phyloP scores from a whole-genome alignment of 2,888 invertebrate species.

The Cheilosia grossa region DNA sequence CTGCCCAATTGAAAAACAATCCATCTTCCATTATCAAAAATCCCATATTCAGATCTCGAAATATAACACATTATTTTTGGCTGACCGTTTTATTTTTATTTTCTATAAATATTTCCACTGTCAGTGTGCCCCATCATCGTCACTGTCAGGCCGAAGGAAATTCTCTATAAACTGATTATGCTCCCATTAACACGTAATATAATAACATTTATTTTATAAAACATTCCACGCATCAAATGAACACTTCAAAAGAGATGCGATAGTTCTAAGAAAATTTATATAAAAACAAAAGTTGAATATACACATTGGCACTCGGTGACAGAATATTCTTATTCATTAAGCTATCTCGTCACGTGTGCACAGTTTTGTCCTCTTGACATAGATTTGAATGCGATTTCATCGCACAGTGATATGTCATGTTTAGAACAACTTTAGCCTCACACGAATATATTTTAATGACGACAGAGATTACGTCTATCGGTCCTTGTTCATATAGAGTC shows the following conservation, averaged over 20 bases:
- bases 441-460: constrained; percentile 13
- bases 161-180: constrained; percentile 2
- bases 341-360: constrained; percentile 42
- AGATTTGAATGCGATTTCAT: constrained; percentile 47
- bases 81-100: too few species aligned
- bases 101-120: background rate
- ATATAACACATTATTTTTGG: too few species aligned
- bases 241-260: constrained; percentile 5
- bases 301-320: constrained; percentile 25
- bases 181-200: constrained; percentile 27
- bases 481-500: background rate
- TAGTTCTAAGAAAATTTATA: constrained; percentile 4
- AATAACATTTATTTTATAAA: background rate
- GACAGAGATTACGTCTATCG: constrained; percentile 26
- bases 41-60: too few species aligned
- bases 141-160: constrained; percentile 1
- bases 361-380: constrained; percentile 59
- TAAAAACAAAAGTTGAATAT: background rate
- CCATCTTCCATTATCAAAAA: too few species aligned
- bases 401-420: constrained; percentile 12
- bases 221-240: constrained; percentile 1
- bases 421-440: background rate
- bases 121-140: background rate
- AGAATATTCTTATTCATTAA: constrained; percentile 1
- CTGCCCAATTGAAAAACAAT: too few species aligned